A percentile compares a stretch with the other conserved stretches of the same genome.
Conservation (phyloP, 2,888 invertebrate genomes). For the Aphrophora alni region DNA sequence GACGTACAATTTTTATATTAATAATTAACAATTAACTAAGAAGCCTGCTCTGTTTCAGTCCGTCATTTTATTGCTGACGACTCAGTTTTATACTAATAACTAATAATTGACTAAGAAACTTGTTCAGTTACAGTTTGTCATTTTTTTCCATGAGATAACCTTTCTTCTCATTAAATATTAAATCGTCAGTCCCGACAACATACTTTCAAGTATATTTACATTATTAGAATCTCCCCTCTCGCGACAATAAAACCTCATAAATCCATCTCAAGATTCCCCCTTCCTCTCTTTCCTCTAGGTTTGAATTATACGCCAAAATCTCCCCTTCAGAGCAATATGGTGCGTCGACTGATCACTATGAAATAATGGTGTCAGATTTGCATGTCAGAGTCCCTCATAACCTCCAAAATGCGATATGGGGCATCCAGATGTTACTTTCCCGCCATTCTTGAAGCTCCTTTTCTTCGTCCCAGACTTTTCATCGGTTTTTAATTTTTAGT, state of each 20-base stretch:
- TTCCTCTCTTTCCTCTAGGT: background rate
- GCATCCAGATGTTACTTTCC: conserved; percentile 2
- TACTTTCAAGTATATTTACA: background rate
- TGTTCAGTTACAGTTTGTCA: too few species aligned
- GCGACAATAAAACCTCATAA: too few species aligned
- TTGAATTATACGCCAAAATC: background rate
- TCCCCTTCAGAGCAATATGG: background rate
- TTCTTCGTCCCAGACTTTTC: conserved; percentile 6
- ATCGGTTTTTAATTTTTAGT: conserved; percentile 7
- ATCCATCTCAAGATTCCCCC: background rate
- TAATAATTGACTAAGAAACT: too few species aligned
- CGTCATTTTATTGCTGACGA: too few species aligned
- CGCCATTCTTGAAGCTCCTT: background rate
- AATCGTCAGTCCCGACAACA: background rate
- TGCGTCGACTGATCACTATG: conserved; percentile 45
- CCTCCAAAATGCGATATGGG: conserved; percentile 9
- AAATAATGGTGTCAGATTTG: conserved; percentile 48
- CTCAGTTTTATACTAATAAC: too few species aligned
- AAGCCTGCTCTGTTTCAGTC: too few species aligned
- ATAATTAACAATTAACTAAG: too few species aligned
- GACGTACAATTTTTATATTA: too few species aligned
- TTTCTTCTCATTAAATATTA: background rate
- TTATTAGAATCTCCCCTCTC: too few species aligned
- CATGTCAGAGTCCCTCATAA: conserved; percentile 40
- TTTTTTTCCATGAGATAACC: too few species aligned